A percentile compares a stretch with the other conserved stretches of the same genome.
phyloP scores from a whole-genome alignment of 92 coral and sea anemone genomes.

The Parazoanthus atlanticus region DNA sequence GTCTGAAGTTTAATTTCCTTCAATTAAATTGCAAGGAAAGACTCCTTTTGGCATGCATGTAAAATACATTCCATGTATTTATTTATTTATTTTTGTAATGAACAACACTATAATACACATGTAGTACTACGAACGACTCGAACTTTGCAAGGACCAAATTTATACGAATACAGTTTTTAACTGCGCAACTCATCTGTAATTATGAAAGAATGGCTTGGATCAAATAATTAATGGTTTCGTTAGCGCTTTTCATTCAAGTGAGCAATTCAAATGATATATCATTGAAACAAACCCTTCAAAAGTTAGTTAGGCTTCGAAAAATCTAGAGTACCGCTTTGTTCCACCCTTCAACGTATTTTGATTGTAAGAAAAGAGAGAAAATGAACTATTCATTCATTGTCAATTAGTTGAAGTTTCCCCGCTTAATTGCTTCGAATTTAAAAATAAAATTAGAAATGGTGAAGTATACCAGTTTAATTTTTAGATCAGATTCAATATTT shows the following conservation, averaged over 20 bases:
- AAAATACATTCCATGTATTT: background rate
- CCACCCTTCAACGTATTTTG: background rate
- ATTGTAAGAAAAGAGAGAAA: background rate
- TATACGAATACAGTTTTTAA: background rate
- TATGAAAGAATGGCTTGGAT: background rate
- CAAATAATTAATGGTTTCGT: background rate
- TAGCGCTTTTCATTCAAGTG: background rate
- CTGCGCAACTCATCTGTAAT: background rate
- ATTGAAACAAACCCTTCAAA: background rate
- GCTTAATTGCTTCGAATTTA: background rate
- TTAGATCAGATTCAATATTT: too few species aligned
- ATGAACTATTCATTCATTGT: background rate
- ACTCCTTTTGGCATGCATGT: background rate
- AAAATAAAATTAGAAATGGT: background rate
- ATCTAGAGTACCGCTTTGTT: background rate
- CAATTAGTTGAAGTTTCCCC: slow-evolving; percentile 2
- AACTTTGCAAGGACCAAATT: background rate
- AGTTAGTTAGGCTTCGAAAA: background rate
- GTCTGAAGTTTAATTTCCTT: background rate
- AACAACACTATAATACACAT: background rate
- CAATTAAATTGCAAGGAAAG: background rate
- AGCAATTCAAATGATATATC: background rate
- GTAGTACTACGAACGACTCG: background rate
- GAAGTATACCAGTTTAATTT: background rate
- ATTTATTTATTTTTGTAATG: background rate